Evolutionary conservation across 2,797 vertebrate genomes (phyloP), one percentile per base, ranked within the genome.

Genomic region (Lindbergichthys nudifrons): DNA sequence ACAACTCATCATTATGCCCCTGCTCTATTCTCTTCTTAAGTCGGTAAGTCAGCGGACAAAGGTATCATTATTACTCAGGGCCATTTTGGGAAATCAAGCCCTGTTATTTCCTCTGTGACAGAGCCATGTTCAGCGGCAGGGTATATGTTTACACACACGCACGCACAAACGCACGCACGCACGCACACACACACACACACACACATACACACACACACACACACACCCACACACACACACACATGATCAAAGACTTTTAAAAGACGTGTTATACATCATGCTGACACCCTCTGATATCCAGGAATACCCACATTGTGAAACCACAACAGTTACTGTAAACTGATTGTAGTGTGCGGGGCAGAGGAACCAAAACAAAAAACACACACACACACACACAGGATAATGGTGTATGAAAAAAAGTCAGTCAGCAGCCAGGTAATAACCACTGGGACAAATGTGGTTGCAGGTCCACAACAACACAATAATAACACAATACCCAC

Each of bases 41-140:
- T 32, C 19, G 18, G 48, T 39, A 64, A 52, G 21, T 66, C 65
- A 41, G 53, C 52, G 69, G 71, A 77, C 46, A 79, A 65, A 70
- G 51, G 62, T 75, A 53, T 75, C 66, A 64, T 77, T 77, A 83
- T 81, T 82, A 80, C 66, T 68, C 60, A 65, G 42, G 19, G 26
- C 30, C 39, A 23, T 65, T 86, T 62, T 70, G 74, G 70, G 74
- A 84, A 85, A 79, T 84, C 16, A 79, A 73, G 48, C 26, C 30
- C 5, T 59, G 32, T 74, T 75, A 80, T 85, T 86, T 88, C 76
- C 74, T 87, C 18, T 68, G 53, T 76, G 75, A 58, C 72, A 15
- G 47, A 41, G 39, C 14, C 10, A 12, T 66, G 45, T 65, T 79
- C 60, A 60, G 45, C 60, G 11, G 46, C 53, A 59, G 13, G 64